These are phyloP conservation scores for Stegodyphus dumicola DNA, from an alignment of 1,140 invertebrate species.

Conservation along the genomic window DNA sequence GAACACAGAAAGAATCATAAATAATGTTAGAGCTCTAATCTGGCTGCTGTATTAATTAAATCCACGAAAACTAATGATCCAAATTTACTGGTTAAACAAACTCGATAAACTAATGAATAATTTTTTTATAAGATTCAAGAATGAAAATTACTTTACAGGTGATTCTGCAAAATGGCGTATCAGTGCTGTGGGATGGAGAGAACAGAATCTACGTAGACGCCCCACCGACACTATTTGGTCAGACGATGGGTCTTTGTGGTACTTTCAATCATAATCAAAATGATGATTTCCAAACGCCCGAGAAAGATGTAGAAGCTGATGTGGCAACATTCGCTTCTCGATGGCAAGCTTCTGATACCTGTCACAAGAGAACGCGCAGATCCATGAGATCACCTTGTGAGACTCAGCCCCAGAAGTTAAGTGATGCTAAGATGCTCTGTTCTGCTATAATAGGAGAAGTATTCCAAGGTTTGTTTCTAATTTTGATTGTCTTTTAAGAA, in stretches of 20 bases:
- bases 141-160: conserved; percentile 71
- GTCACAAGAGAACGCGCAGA: conserved; percentile 33
- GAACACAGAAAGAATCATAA: too few species aligned
- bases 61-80: too few species aligned
- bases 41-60: too few species aligned
- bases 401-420: conserved; percentile 77
- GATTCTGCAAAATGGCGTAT: conserved; percentile 79
- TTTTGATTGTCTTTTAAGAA: not conserved
- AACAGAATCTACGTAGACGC: conserved; percentile 85
- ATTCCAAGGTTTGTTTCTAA: conserved; percentile 64
- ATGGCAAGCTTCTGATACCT: conserved; percentile 77
- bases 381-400: conserved; percentile 72
- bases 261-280: conserved; percentile 88
- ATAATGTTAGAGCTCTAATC: too few species aligned
- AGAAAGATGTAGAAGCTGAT: conserved; percentile 83
- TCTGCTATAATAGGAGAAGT: conserved; percentile 64
- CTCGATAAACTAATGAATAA: too few species aligned
- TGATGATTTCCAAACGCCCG: conserved; percentile 88
- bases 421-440: conserved; percentile 70
- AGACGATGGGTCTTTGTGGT: conserved; percentile 81
- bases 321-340: conserved; percentile 85
- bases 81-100: too few species aligned
- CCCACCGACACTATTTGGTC: conserved; percentile 77
- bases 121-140: too few species aligned
- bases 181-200: conserved; percentile 86